phyloP scores from a whole-genome alignment of 2,888 invertebrate species.

The Psylliodes chrysocephalus region DNA sequence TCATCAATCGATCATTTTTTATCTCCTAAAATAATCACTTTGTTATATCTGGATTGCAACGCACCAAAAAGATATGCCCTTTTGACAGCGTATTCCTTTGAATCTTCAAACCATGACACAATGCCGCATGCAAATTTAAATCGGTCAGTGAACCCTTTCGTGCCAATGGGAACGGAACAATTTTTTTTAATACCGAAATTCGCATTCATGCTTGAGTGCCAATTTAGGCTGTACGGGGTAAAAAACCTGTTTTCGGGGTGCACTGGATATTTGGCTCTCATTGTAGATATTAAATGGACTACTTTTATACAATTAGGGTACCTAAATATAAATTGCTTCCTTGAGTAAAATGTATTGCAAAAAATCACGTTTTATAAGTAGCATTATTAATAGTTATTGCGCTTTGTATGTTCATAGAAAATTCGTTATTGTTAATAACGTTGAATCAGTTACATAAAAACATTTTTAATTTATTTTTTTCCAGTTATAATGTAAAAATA shows the following conservation, averaged over 20 bases:
- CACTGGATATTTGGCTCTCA: too few species aligned
- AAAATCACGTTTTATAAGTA: too few species aligned
- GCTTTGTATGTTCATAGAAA: too few species aligned
- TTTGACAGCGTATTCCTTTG: conserved; percentile 31
- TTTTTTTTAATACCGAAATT: conserved; percentile 23
- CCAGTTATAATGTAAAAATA: too few species aligned
- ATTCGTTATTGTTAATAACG: too few species aligned
- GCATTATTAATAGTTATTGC: too few species aligned
- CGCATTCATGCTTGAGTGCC: conserved; percentile 29
- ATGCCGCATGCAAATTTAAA: conserved; percentile 41
- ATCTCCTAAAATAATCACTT: conserved; percentile 1
- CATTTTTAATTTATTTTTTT: too few species aligned
- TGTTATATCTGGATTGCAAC: conserved; percentile 22
- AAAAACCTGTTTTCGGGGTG: conserved; percentile 29
- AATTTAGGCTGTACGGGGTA: conserved; percentile 22
- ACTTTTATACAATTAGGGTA: too few species aligned
- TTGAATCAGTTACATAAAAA: too few species aligned
- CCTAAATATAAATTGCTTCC: too few species aligned
- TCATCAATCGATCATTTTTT: background rate
- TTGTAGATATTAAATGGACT: too few species aligned
- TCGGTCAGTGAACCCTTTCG: conserved; percentile 37
- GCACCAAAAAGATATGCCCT: conserved; percentile 17
- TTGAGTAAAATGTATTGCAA: too few species aligned
- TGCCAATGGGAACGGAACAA: conserved; percentile 29
- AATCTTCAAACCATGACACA: conserved; percentile 30